These are phyloP conservation scores for Phyllostomus discolor DNA, from an alignment of 2,113 vertebrate genomes.

Conservation along the genomic window DNA sequence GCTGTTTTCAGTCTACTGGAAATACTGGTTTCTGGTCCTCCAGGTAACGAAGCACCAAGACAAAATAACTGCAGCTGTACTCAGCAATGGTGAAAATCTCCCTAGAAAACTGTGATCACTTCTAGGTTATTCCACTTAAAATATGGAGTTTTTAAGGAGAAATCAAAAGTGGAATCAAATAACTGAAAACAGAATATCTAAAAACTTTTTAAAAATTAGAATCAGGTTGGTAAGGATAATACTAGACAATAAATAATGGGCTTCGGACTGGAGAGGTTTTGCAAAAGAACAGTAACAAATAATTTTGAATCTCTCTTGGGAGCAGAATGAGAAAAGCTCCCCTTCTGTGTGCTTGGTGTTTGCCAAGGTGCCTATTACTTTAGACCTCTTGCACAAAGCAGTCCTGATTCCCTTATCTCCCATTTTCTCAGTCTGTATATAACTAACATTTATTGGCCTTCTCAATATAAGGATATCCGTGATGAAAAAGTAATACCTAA, in stretches of 20 bases:
- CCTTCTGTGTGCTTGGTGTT: background rate
- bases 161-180: background rate
- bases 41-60: background rate
- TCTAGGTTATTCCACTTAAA: background rate
- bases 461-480: background rate
- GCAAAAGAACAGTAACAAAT: background rate
- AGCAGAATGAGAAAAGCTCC: background rate
- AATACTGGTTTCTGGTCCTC: background rate
- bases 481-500: slow-evolving; percentile 18
- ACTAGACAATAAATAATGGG: background rate
- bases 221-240: background rate
- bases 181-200: background rate
- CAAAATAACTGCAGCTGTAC: background rate
- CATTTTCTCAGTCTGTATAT: background rate
- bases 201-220: background rate
- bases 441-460: background rate
- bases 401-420: background rate
- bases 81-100: background rate
- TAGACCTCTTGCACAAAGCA: background rate
- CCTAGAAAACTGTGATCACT: background rate
- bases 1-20: background rate
- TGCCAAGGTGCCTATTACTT: background rate
- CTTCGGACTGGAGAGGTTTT: background rate
- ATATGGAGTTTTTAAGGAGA: background rate
- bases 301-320: background rate